These are phyloP conservation scores for Chloroclystis v-ata DNA, from an alignment of 2,888 invertebrate species.

Conservation along the genomic window DNA sequence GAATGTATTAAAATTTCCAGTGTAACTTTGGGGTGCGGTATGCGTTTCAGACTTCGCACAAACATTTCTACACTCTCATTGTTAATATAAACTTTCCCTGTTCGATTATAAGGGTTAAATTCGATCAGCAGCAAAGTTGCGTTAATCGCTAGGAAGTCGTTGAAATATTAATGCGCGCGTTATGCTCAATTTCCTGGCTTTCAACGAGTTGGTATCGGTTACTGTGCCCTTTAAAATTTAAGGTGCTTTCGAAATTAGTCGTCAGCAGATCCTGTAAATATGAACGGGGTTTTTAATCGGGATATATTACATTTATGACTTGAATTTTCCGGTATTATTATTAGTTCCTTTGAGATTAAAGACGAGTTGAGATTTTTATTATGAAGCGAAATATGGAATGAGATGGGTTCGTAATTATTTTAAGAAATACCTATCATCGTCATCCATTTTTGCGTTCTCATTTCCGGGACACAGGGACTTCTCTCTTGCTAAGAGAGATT, in stretches of 20 bases:
- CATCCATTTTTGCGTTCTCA: no score
- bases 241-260: conserved; percentile 43
- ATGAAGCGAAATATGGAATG: no score
- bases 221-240: conserved; percentile 58
- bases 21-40: conserved; percentile 61
- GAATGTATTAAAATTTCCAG: conserved; percentile 67
- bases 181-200: conserved; percentile 75
- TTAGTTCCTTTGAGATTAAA: no score
- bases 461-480: no score
- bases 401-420: no score
- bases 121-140: conserved; percentile 29
- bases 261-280: conserved; percentile 23
- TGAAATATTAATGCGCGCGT: conserved; percentile 72
- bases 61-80: conserved; percentile 34
- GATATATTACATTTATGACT: neutral
- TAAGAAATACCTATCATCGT: no score
- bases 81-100: conserved; percentile 33
- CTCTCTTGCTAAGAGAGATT: no score
- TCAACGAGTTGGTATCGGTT: conserved; percentile 66
- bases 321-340: neutral
- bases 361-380: no score
- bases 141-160: conserved; percentile 68
- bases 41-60: conserved; percentile 54
- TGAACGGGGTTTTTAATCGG: neutral
- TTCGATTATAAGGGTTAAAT: conserved; percentile 26